Evolutionary conservation across 2,888 invertebrate species (phyloP), one percentile per base, ranked within the genome.

Genomic region (Hartigia nigra): DNA sequence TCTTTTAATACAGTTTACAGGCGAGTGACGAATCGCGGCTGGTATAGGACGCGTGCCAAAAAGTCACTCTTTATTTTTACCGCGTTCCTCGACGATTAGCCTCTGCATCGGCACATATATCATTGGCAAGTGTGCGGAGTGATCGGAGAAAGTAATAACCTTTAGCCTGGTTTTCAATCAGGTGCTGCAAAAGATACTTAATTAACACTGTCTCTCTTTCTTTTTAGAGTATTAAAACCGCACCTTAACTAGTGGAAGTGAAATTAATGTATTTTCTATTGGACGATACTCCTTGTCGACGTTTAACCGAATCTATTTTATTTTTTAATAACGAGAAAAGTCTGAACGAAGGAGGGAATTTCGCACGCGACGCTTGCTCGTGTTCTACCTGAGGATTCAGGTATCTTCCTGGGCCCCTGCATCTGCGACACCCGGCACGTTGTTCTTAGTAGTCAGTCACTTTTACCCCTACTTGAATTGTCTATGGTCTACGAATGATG

Each of bases 401-500:
- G 39, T 39, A 5, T 39, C 14, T 4, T 14, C 14, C 1, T 35
- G 35, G 35, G 12, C 12, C 72, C 0, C 70, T 12, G 12, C 23
- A 34, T 32, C 72, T 31, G 23, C 77, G 77, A 77, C 75, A 75
- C 75, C 77, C 80, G 72, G 78, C 76, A 74, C 74, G 77, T 75
- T 75, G 82, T 39, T 69, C 76, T 55, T 55, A 23, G 23, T 23
- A 55, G 55, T 55, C 55, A 55, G 55, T 76, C 76, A 77, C 74
- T 77, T 69, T 78, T 77, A 78, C 76, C 72, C 74, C 78, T 76
- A 77, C 77, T 69, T 76, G 70, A 80, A 78, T 78, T 14, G 32
- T 32, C 31, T 75, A 79, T 78, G 69, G 75, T 34, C 31, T 34
- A 69, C 69, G 79, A 70, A 23, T 69, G 31, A 74, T 75, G 79